Evolutionary conservation across 37 sponge, comb jelly and placozoan species (phyloP).

Genomic region (Corticium candelabrum): DNA sequence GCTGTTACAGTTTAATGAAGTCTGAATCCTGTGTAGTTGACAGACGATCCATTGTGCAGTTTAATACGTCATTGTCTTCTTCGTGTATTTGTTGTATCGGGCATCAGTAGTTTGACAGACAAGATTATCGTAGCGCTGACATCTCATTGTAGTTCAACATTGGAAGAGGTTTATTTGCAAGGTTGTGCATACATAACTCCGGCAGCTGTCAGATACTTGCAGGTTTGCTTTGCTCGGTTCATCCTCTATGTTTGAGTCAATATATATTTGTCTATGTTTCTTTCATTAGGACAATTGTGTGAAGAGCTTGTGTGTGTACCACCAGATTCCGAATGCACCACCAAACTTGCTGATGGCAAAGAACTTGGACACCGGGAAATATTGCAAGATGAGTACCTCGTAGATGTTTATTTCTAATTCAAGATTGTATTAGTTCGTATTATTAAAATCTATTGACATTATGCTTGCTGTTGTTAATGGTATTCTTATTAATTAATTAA

Average conservation of each 20-base stretch:
- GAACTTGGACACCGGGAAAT: slow-evolving; percentile 71
- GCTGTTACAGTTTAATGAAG: neutral
- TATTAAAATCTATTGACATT: no score
- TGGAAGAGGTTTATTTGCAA: slow-evolving; percentile 55
- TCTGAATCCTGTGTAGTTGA: slow-evolving; percentile 10
- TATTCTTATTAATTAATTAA: no score
- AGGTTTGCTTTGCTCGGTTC: slow-evolving; percentile 37
- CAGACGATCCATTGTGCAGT: slow-evolving; percentile 53
- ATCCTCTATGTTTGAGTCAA: slow-evolving; percentile 7
- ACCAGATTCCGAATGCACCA: slow-evolving; percentile 52
- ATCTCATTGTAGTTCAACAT: slow-evolving; percentile 39
- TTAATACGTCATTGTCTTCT: slow-evolving; percentile 46
- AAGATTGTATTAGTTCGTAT: no score
- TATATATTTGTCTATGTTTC: neutral
- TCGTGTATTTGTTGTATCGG: slow-evolving; percentile 43
- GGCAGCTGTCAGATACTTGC: slow-evolving; percentile 45
- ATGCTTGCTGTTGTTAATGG: no score
- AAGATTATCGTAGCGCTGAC: slow-evolving; percentile 51
- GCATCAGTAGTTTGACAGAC: slow-evolving; percentile 58
- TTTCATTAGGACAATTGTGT: slow-evolving; percentile 52
- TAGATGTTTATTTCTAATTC: no score
- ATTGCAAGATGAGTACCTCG: neutral
- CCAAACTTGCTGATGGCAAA: slow-evolving; percentile 59
- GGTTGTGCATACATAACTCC: slow-evolving; percentile 65
- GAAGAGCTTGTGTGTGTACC: slow-evolving; percentile 30